Base-by-base conservation (phyloP, 1,140 invertebrate genomes). In the Apis florea region DNA sequence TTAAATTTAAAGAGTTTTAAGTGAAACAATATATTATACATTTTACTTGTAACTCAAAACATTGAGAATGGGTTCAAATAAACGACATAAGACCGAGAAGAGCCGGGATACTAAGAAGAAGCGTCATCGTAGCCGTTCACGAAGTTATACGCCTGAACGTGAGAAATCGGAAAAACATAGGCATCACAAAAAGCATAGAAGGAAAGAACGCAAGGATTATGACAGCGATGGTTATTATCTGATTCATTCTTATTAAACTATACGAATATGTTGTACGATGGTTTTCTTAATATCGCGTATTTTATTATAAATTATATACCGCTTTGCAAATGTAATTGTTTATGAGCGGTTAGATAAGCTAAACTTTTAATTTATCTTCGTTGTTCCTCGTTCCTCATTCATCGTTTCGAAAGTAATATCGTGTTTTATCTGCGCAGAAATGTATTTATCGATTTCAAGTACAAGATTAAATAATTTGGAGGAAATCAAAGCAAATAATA, bases 111-210 rank as follows among this genome's bases (percentile, higher is more conserved):
- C 92, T 85, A 92, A 93, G 87, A 93, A 94, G 90, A 91, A 95
- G 75, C 93, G 94, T 70, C 94, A 95, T 86, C 90, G 93, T 17
- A 95, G 95, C 88, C 92, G 94, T 13, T 95, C 94, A 21, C 89
- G 92, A 61, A 93, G 93, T 3, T 90, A 92, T 26, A 94, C 94
- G 19, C 86, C 92, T 80, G 94, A 94, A 69, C 89, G 91, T 21
- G 93, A 94, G 19, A 94, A 93, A 83, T 64, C 79, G 13, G 94
- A 95, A 54, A 95, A 95, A 83, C 94, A 94, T 78, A 94, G 95
- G 56, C 95, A 95, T 85, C 95, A 95, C 82, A 95, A 95, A 83
- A 95, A 95, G 81, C 95, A 95, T 73, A 95, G 95, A 85, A 95
- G 95, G 26, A 94, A 93, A 89, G 95, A 95, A 81, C 93, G 94